Conservation (phyloP, 2,888 invertebrate genomes). For the Elgonia sp. region DNA sequence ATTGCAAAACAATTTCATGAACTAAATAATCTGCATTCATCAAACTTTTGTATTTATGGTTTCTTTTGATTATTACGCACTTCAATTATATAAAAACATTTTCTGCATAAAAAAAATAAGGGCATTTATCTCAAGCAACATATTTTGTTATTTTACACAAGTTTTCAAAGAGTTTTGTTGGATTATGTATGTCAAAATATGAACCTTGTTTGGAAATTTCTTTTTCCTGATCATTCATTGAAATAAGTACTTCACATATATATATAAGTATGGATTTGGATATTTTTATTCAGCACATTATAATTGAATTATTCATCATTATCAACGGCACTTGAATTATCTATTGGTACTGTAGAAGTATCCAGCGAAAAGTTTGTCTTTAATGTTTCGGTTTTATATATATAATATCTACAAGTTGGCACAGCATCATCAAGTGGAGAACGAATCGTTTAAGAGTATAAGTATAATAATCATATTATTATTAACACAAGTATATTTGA, state of each 20-base stretch:
- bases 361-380: neutral
- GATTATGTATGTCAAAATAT: neutral
- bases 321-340: slow-evolving; percentile 45
- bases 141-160: slow-evolving; percentile 55
- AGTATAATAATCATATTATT: slow-evolving; percentile 43
- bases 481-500: slow-evolving; percentile 24
- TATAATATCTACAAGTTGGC: slow-evolving; percentile 15
- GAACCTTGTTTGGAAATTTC: neutral
- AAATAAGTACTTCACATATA: neutral
- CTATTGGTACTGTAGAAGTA: slow-evolving; percentile 33
- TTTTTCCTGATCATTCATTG: neutral
- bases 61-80: neutral
- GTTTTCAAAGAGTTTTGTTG: slow-evolving; percentile 1
- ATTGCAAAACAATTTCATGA: too few relatives aligned
- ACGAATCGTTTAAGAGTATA: slow-evolving; percentile 10
- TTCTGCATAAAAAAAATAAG: neutral
- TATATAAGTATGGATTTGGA: neutral
- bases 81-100: neutral
- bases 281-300: neutral
- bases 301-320: slow-evolving; percentile 2
- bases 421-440: slow-evolving; percentile 26
- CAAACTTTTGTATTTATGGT: too few relatives aligned
- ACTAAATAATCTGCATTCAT: too few relatives aligned
- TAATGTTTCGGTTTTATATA: neutral
- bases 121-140: neutral